phyloP scores from a whole-genome alignment of 1,140 invertebrate species.

The Drosophila ficusphila region DNA sequence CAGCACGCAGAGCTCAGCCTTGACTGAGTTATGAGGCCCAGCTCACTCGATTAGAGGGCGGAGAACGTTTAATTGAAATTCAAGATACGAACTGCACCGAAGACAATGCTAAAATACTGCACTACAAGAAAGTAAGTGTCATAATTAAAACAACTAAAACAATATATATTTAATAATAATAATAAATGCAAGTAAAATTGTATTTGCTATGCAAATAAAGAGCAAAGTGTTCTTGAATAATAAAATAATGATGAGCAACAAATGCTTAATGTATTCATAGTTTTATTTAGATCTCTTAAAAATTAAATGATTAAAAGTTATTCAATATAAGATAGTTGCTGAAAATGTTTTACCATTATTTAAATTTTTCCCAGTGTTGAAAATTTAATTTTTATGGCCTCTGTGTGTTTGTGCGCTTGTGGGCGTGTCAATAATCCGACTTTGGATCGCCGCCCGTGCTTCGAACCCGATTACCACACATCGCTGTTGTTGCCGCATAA shows the following conservation, averaged over 20 bases:
- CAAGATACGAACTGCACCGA: conserved; percentile 3
- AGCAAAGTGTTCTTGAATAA: too few species aligned
- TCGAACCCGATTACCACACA: conserved; percentile 45
- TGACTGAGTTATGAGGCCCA: conserved; percentile 40
- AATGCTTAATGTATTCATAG: too few species aligned
- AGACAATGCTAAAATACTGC: conserved; percentile 23
- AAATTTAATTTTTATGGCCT: conserved; percentile 41
- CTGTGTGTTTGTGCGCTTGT: conserved; percentile 7
- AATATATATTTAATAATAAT: neutral
- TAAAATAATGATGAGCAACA: neutral
- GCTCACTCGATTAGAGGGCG: conserved; percentile 24
- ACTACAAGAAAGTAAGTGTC: neutral
- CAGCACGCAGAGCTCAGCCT: conserved; percentile 13
- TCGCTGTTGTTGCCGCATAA: conserved; percentile 48
- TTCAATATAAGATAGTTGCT: neutral
- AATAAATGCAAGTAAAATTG: neutral
- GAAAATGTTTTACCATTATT: neutral
- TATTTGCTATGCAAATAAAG: neutral
- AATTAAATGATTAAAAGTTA: neutral
- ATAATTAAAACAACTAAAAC: too few species aligned
- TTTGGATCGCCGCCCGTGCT: conserved; percentile 32
- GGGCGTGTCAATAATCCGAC: conserved; percentile 54
- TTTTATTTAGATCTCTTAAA: neutral
- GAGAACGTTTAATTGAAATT: conserved; percentile 37
- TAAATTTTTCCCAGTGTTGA: neutral